phyloP scores from a whole-genome alignment of 2,888 invertebrate genomes.

The Ormyrus labotus region DNA sequence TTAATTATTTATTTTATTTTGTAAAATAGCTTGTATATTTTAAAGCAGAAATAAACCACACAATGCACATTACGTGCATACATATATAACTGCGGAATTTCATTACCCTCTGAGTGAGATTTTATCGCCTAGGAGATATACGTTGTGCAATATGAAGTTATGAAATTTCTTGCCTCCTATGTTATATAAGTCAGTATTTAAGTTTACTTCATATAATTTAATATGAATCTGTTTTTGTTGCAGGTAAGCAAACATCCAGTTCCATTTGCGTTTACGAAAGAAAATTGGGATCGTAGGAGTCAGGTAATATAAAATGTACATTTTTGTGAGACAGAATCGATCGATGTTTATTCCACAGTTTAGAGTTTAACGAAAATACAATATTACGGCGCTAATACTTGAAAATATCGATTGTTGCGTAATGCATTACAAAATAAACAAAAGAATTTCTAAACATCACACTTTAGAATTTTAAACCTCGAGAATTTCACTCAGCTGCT shows the following conservation, averaged over 20 bases:
- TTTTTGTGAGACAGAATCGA: background rate
- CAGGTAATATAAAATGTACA: background rate
- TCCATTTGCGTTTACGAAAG: background rate
- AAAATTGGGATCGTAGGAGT: background rate
- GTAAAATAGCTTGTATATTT: no score
- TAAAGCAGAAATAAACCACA: no score
- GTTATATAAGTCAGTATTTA: background rate
- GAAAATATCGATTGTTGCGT: no score
- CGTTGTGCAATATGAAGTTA: background rate
- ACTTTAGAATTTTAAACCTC: no score
- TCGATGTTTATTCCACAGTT: background rate
- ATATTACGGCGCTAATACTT: no score
- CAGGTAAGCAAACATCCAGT: conserved; percentile 17
- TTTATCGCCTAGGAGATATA: background rate
- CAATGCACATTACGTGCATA: background rate
- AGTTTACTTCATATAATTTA: background rate
- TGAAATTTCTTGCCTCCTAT: background rate
- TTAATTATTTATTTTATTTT: background rate
- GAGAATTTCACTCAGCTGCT: no score
- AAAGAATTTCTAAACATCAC: no score
- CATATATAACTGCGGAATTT: background rate
- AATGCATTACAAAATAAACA: no score
- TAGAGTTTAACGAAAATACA: conserved; percentile 1
- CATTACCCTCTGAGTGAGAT: background rate
- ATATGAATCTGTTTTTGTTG: conserved; percentile 21